Evolutionary conservation across 1,140 invertebrate genomes (phyloP).

Genomic region (Spodoptera litura): DNA sequence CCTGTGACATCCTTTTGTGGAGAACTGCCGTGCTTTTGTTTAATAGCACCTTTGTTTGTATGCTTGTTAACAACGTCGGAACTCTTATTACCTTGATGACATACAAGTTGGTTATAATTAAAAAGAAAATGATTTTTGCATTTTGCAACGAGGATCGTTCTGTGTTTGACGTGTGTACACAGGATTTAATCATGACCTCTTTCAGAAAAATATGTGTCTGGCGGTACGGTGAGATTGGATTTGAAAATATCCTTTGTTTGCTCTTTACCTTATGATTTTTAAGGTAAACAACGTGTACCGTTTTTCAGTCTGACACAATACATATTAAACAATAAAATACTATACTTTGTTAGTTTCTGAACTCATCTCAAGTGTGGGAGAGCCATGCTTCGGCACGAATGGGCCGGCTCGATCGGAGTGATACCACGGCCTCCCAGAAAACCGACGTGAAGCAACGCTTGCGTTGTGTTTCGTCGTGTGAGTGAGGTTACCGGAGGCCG

Average conservation of each 20-base stretch:
- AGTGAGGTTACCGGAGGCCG: too few species aligned
- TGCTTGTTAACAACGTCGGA: conserved; percentile 35
- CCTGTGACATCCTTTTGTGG: conserved; percentile 42
- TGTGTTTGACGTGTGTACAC: conserved; percentile 9
- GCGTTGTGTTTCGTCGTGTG: too few species aligned
- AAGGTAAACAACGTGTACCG: too few species aligned
- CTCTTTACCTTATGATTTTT: too few species aligned
- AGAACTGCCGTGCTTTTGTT: conserved; percentile 32
- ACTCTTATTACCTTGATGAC: conserved; percentile 40
- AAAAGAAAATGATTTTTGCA: conserved; percentile 37
- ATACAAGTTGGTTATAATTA: conserved; percentile 41
- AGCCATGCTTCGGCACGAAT: too few species aligned
- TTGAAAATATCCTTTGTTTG: conserved; percentile 1
- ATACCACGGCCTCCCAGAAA: too few species aligned
- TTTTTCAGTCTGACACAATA: neutral
- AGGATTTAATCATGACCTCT: conserved; percentile 24
- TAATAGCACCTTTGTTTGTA: conserved; percentile 40
- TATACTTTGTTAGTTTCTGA: neutral
- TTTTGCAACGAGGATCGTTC: conserved; percentile 8
- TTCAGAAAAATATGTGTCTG: neutral
- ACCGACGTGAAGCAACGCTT: too few species aligned
- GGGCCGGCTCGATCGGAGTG: too few species aligned
- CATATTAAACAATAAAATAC: neutral
- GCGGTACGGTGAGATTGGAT: neutral
- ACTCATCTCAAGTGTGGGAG: neutral